Conservation (phyloP, 1,140 invertebrate genomes). For the Dendroctonus valens region DNA sequence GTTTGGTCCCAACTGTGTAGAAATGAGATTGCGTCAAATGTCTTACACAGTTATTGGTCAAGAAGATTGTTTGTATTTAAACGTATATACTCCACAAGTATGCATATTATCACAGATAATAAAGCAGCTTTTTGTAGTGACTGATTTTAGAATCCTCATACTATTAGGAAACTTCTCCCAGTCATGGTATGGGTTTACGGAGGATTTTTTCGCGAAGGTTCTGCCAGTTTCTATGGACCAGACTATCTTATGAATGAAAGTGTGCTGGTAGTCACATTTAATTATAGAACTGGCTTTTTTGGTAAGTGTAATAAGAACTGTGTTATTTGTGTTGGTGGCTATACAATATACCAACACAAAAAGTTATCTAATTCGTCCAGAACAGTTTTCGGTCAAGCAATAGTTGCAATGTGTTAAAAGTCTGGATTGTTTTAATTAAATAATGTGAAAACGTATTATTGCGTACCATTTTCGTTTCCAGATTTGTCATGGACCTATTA, state of each 20-base stretch:
- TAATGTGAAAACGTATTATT: no score
- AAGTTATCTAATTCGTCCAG: no score
- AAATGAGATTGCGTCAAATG: conserved; percentile 31
- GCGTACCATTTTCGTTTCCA: no score
- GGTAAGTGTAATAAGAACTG: conserved; percentile 47
- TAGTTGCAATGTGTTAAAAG: no score
- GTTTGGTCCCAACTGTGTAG: conserved; percentile 6
- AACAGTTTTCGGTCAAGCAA: no score
- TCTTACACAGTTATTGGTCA: conserved; percentile 47
- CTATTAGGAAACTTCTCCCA: conserved; percentile 48
- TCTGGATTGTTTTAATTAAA: no score
- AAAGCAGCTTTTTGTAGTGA: not conserved
- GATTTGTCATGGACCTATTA: no score
- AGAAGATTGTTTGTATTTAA: conserved; percentile 68
- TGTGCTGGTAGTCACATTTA: conserved; percentile 68
- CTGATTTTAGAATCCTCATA: conserved; percentile 19
- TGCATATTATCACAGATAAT: conserved; percentile 7
- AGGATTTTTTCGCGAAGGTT: conserved; percentile 66
- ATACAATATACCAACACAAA: no score
- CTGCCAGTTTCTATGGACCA: conserved; percentile 61
- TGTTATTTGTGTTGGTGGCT: no score
- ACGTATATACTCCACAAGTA: conserved; percentile 46
- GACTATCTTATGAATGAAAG: conserved; percentile 65
- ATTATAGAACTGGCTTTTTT: conserved; percentile 68
- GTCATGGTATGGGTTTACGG: conserved; percentile 81